These are phyloP conservation scores for Gila orcuttii DNA, from an alignment of 2,113 vertebrate species.

Conservation along the genomic window DNA sequence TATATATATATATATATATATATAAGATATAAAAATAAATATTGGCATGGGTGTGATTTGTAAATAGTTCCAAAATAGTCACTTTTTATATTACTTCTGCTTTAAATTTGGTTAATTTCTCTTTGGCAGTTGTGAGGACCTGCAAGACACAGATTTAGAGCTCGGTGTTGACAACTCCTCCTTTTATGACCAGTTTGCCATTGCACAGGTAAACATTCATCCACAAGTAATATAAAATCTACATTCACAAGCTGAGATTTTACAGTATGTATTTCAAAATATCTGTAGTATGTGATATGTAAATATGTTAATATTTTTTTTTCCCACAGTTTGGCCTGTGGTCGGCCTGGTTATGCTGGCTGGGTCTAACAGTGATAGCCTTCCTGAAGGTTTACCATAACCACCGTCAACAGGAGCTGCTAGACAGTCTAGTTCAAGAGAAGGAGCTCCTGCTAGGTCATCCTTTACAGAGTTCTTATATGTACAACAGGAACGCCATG, in stretches of 20 bases:
- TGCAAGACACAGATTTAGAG: conserved; percentile 90
- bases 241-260: neutral
- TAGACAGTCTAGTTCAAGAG: conserved; percentile 93
- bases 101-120: neutral
- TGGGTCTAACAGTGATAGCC: conserved; percentile 87
- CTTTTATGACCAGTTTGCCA: conserved; percentile 95
- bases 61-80: too few species aligned
- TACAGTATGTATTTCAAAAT: neutral
- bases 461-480: conserved; percentile 76
- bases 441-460: conserved; percentile 92
- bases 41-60: too few species aligned
- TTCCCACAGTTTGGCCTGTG: conserved; percentile 89
- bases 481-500: conserved; percentile 82
- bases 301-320: conserved; percentile 22
- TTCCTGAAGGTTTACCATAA: conserved; percentile 96
- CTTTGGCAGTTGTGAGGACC: conserved; percentile 85
- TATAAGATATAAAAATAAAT: too few species aligned
- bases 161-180: conserved; percentile 90
- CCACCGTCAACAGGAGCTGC: conserved; percentile 92
- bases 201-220: conserved; percentile 83
- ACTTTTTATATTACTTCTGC: too few species aligned
- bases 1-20: too few species aligned
- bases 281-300: neutral
- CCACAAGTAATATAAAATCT: neutral
- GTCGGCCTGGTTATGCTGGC: conserved; percentile 95